Base-by-base conservation (phyloP, 2,888 invertebrate genomes). In the Alcis repandata region DNA sequence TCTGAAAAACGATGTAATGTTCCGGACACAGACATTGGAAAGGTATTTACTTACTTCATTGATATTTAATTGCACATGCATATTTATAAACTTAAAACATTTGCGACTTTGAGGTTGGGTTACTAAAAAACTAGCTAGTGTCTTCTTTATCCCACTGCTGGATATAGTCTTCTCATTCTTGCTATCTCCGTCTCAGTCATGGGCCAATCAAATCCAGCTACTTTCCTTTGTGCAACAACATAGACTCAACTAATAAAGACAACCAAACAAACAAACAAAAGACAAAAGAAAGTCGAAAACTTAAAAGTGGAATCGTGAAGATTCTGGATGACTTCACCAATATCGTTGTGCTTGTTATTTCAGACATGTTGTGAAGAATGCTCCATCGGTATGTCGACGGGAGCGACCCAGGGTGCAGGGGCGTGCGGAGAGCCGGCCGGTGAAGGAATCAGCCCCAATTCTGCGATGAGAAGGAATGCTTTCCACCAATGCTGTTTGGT, bases 321-420 rank as follows among this genome's bases (percentile, higher is more conserved):
- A 27, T 36, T 36, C 36, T 7, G 6, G 9, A 36, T 7, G 27
- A 27, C 6, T 27, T 27, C 6, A 27, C 27, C 27, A 6, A n/a
- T 6, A 40, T 41, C 1, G 4, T 3, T 17, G 17, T 17, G 41
- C 1, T 41, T 41, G 11, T 19, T 19, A 51, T 36, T 51, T 51
- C 73, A 92, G 92, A 80, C 74, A 0, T 93, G 92, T 67, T 93
- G 92, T 67, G 88, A 91, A 4, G 92, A 92, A 65, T 93, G 92
- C 67, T 78, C 83, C 0, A 75, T 92, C 17, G 92, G 92, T 0
- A 76, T 68, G 7, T 74, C 72, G 69, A 78, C 86, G 0, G 92
- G 91, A 0, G 84, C 84, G 54, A 78, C 82, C 0, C 83, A 83
- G 58, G 90, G 89, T 0, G 77, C 71, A 45, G 72, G 58, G 0